phyloP scores from a whole-genome alignment of 2,888 invertebrate genomes.

The Nezara viridula region DNA sequence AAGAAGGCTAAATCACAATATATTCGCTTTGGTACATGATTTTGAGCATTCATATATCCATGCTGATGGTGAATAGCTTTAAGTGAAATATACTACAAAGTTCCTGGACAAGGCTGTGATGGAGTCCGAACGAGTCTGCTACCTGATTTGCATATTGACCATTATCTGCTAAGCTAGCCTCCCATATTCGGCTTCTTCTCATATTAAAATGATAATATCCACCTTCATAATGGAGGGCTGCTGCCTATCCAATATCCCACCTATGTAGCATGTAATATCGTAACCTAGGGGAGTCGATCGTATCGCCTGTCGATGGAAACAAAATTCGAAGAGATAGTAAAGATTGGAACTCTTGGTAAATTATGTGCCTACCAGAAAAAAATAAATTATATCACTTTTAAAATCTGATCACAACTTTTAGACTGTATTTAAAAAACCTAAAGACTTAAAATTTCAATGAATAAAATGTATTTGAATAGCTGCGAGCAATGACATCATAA shows the following conservation, averaged over 20 bases:
- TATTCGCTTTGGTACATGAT: neutral
- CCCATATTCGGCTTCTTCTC: neutral
- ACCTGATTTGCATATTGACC: neutral
- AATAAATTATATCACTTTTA: no score
- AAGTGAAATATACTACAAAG: neutral
- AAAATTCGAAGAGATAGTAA: no score
- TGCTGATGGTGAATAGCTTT: neutral
- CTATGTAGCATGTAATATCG: neutral
- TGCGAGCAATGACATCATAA: no score
- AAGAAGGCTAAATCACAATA: no score
- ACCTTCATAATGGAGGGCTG: neutral
- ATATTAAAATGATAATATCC: slow-evolving; percentile 17
- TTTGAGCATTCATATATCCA: neutral
- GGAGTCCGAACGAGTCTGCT: neutral
- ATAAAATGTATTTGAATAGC: no score
- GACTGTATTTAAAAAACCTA: no score
- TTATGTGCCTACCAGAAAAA: no score
- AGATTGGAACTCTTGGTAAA: no score
- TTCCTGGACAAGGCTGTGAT: neutral
- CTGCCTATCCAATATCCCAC: neutral
- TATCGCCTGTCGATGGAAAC: neutral
- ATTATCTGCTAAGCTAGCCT: neutral
- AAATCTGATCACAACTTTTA: no score
- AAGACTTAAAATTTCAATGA: no score
- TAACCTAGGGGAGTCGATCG: neutral